These are phyloP conservation scores for Pandemis corylana DNA, from an alignment of 2,888 invertebrate genomes.

Conservation along the genomic window DNA sequence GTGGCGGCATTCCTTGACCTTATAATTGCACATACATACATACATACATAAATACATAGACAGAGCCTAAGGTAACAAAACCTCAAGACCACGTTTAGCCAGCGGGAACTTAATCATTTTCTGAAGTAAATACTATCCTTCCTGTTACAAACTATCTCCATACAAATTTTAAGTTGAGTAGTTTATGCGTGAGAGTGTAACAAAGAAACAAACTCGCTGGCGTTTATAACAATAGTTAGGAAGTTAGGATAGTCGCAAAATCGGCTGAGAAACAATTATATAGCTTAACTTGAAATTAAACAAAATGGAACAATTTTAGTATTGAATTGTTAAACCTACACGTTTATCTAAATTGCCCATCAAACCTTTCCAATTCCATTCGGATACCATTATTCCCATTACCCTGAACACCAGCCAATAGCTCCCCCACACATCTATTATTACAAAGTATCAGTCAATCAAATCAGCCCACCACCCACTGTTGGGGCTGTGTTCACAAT, in stretches of 20 bases:
- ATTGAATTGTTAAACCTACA: background rate
- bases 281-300: background rate
- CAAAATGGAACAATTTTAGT: background rate
- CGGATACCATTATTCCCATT: background rate
- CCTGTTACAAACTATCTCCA: too few relatives aligned
- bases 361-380: background rate
- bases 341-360: background rate
- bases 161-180: too few relatives aligned
- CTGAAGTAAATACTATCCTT: too few relatives aligned
- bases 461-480: conserved; percentile 1
- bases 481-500: background rate
- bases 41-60: too few relatives aligned
- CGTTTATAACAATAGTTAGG: too few relatives aligned
- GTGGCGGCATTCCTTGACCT: background rate
- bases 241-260: too few relatives aligned
- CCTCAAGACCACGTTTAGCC: too few relatives aligned
- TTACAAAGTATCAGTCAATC: background rate
- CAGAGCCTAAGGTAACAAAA: too few relatives aligned
- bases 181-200: too few relatives aligned
- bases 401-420: background rate
- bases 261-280: too few relatives aligned
- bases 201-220: too few relatives aligned
- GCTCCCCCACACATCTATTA: background rate
- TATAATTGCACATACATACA: background rate
- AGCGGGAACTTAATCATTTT: too few relatives aligned